Percentiles rank a stretch among this genome's conserved stretches.
phyloP scores from a whole-genome alignment of 1,140 invertebrate genomes.

The Drosophila obscura region DNA sequence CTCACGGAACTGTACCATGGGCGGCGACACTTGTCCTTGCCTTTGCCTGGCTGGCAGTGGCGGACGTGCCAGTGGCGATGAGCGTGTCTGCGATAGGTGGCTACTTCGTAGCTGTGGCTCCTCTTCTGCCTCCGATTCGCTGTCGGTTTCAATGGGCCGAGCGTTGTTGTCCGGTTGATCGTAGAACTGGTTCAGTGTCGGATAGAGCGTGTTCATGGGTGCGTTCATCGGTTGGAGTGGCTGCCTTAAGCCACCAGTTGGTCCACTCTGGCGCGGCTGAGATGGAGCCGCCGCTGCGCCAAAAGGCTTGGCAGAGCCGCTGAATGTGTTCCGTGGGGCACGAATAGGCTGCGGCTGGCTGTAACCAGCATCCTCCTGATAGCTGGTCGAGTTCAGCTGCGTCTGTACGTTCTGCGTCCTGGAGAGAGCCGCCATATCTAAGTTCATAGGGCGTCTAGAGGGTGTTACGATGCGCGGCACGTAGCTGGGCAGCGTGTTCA shows the following conservation, averaged over 20 bases:
- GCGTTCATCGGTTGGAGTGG: slow-evolving; percentile 45
- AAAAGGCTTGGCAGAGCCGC: slow-evolving; percentile 52
- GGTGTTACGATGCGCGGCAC: slow-evolving; percentile 36
- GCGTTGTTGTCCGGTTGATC: slow-evolving; percentile 22
- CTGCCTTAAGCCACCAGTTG: slow-evolving; percentile 4
- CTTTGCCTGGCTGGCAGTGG: slow-evolving; percentile 8
- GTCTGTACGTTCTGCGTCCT: slow-evolving; percentile 41
- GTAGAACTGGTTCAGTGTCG: slow-evolving; percentile 62
- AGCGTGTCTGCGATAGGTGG: slow-evolving; percentile 20
- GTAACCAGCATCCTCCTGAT: slow-evolving; percentile 27
- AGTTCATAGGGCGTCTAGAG: slow-evolving; percentile 24
- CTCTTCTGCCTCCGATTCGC: slow-evolving; percentile 44
- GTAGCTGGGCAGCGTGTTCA: slow-evolving; percentile 27
- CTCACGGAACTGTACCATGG: slow-evolving; percentile 41
- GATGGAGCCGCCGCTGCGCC: neutral
- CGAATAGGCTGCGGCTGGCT: slow-evolving; percentile 8
- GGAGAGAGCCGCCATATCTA: slow-evolving; percentile 26
- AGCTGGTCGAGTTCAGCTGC: slow-evolving; percentile 64
- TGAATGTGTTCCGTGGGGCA: slow-evolving; percentile 41
- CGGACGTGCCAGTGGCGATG: slow-evolving; percentile 40
- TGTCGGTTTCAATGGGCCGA: slow-evolving; percentile 54
- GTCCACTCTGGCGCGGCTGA: slow-evolving; percentile 13
- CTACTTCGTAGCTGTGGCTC: slow-evolving; percentile 17
- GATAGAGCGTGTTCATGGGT: slow-evolving; percentile 51
- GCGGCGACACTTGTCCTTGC: slow-evolving; percentile 16